phyloP scores from a whole-genome alignment of 2,113 vertebrate genomes.

The Condylura cristata region DNA sequence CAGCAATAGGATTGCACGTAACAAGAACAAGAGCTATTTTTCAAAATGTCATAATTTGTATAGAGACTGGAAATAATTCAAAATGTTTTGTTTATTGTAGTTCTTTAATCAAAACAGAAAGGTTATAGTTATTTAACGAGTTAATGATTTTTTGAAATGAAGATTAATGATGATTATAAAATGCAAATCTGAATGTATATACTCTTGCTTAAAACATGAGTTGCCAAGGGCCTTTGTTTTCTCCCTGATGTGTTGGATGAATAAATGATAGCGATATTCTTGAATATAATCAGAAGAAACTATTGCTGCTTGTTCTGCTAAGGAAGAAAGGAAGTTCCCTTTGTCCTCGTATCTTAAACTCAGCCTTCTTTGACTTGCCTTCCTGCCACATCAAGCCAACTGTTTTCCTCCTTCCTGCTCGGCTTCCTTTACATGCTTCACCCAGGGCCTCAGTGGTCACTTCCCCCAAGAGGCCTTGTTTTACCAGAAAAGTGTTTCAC shows the following conservation, averaged over 20 bases:
- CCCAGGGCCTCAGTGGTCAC: neutral
- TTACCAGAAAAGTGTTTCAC: neutral
- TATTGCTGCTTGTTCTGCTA: neutral
- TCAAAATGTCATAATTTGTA: neutral
- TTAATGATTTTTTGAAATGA: neutral
- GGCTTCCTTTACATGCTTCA: neutral
- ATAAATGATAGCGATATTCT: neutral
- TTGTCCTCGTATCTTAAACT: neutral
- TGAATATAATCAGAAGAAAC: neutral
- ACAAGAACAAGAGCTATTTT: neutral
- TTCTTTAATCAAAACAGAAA: neutral
- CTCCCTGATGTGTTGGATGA: neutral
- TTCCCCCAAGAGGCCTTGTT: neutral
- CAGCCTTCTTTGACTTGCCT: neutral
- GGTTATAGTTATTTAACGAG: neutral
- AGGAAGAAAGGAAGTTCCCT: neutral
- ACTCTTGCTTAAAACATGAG: neutral
- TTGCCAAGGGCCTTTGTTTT: neutral
- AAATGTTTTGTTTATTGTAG: neutral
- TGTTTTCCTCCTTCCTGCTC: neutral
- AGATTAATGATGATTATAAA: neutral
- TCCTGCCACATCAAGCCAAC: neutral
- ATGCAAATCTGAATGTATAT: neutral
- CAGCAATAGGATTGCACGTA: neutral
- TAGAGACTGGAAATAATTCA: neutral